Evolutionary conservation across 2,888 invertebrate species (phyloP).

Genomic region (Seira musarum): DNA sequence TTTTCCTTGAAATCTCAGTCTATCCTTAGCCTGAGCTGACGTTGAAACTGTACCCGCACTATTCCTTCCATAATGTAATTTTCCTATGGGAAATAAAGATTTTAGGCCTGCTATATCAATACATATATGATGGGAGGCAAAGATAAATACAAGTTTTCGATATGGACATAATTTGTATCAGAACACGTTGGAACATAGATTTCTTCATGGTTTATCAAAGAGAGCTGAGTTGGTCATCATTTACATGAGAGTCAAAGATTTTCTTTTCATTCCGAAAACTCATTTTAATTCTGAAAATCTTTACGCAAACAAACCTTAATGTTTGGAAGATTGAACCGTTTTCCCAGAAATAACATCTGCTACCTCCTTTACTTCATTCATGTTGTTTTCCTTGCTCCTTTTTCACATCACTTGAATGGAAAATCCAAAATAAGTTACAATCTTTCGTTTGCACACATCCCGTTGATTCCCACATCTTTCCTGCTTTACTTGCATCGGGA

Average conservation of each 20-base stretch:
- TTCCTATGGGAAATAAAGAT: too few relatives aligned
- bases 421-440: slow-evolving; percentile 18
- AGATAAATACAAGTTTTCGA: too few relatives aligned
- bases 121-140: too few relatives aligned
- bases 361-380: too few relatives aligned
- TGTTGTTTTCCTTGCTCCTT: neutral
- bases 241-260: slow-evolving; percentile 2
- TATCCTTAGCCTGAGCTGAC: neutral
- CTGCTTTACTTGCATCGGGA: slow-evolving; percentile 36
- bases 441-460: neutral
- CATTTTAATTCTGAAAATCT: neutral
- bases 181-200: slow-evolving; percentile 60
- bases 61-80: neutral
- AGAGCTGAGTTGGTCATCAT: slow-evolving; percentile 64
- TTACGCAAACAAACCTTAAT: slow-evolving; percentile 9
- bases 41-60: slow-evolving; percentile 1
- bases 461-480: too few relatives aligned
- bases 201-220: slow-evolving; percentile 64
- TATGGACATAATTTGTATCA: slow-evolving; percentile 21
- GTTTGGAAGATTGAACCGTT: neutral
- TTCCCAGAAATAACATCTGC: slow-evolving; percentile 19
- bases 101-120: too few relatives aligned
- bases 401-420: slow-evolving; percentile 14
- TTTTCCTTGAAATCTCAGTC: too few relatives aligned
- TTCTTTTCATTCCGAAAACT: slow-evolving; percentile 4